phyloP scores from a whole-genome alignment of 2,113 vertebrate genomes.

The Octodon degus region DNA sequence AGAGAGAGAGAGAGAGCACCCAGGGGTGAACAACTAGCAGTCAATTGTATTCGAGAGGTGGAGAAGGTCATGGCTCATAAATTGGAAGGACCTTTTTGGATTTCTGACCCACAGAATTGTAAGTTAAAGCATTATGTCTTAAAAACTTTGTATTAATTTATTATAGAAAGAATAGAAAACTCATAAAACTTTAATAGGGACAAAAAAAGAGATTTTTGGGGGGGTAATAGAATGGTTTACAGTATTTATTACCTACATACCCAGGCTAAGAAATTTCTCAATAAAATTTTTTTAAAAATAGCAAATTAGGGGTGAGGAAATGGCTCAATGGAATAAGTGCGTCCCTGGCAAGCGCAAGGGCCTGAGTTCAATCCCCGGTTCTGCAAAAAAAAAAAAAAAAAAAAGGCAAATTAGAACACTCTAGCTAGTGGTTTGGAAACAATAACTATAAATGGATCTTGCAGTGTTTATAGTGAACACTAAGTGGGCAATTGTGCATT shows the following conservation, averaged over 20 bases:
- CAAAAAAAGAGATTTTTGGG: neutral
- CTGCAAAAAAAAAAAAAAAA: neutral
- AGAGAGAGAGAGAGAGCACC: too few relatives aligned
- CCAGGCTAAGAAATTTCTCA: neutral
- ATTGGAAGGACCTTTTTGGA: neutral
- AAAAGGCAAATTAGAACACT: neutral
- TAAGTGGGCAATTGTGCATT: neutral
- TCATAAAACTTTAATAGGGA: neutral
- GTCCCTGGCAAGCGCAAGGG: too few relatives aligned
- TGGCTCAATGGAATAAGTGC: too few relatives aligned
- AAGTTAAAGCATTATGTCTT: neutral
- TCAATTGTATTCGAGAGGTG: neutral
- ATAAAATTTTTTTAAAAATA: neutral
- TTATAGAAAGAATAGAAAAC: neutral
- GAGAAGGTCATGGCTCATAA: neutral
- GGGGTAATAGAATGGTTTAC: neutral
- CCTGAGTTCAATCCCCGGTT: too few relatives aligned
- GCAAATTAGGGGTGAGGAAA: neutral
- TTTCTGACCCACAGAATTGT: neutral
- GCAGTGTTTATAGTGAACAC: neutral
- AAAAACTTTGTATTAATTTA: neutral
- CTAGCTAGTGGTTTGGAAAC: neutral
- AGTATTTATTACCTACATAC: neutral
- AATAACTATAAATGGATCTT: neutral
- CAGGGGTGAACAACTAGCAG: neutral